Evolutionary conservation across 2,113 vertebrate species (phyloP), one percentile per base, ranked within the genome.

Genomic region (Rhabdomys dilectus): DNA sequence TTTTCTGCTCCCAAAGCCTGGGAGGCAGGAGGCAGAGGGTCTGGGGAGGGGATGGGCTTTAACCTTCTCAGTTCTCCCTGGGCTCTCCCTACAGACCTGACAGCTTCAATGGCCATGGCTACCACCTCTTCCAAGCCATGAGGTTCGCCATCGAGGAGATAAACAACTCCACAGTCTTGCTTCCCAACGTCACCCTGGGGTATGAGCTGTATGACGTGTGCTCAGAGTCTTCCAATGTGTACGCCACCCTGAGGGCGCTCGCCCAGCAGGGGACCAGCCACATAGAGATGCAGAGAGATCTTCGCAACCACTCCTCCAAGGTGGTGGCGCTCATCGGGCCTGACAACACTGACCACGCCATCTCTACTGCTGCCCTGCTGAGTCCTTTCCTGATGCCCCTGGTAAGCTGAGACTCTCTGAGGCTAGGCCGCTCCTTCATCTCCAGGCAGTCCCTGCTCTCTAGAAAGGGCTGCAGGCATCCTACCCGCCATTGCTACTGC

Each of bases 101-200:
- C 2, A 0, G 7, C 78, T 88, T 97, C 96, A 97, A 48, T 0
- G 81, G 70, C 60, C 98, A 98, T 1, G 97, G 98, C 56, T 99
- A 99, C 97, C 98, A 97, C 88, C 98, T 98, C 76, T 96, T 99
- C 72, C 99, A 99, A 91, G 95, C 99, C 88, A 98, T 99, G 99
- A 98, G 99, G 70, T 99, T 99, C 1, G 45, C 98, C 0, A 91
- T 99, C 1, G 98, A 99, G 89, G 98, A 99, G 97, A 99, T 99
- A 76, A 99, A 99, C 97, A 99, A 99, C 96, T 99, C 99, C 85
- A 99, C 98, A 1, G 1, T 42, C 3, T 98, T 99, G 3, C 98
- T 99, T 16, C 99, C 99, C 60, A 98, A 98, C 0, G n/a, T 99
- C 62, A 98, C 99, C 1, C 96, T 99, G n/a, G 99, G 99, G 64